Conservation (phyloP, 2,113 vertebrate genomes). For the Hydrochoerus hydrochaeris region DNA sequence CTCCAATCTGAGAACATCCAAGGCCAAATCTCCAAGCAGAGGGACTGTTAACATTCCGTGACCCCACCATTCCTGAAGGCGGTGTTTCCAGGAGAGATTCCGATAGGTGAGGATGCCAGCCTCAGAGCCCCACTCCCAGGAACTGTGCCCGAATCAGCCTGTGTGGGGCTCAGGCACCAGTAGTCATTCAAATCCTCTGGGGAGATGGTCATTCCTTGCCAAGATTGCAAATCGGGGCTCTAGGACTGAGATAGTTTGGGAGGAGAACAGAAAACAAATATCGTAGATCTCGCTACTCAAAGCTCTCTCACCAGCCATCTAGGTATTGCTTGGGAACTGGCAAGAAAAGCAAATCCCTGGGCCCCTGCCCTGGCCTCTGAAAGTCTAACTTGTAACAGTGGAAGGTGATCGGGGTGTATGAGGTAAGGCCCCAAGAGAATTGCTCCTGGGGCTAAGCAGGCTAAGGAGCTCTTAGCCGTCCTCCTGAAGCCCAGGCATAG, state of each 20-base stretch:
- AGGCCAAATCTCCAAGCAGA: not conserved
- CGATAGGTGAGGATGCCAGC: not conserved
- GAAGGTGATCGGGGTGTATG: not conserved
- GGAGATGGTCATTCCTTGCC: not conserved
- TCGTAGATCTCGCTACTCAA: not conserved
- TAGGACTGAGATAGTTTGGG: accelerated
- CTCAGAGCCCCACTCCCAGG: not conserved
- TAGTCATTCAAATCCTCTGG: accelerated
- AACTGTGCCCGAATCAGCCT: not conserved
- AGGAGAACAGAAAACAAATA: not conserved
- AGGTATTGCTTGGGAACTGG: not conserved
- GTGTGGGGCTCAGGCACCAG: accelerated
- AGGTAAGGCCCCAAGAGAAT: not conserved
- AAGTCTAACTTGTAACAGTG: not conserved
- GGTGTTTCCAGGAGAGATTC: not conserved
- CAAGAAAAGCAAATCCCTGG: not conserved
- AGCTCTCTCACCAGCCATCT: not conserved
- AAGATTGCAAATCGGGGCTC: not conserved
- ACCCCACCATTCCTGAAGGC: not conserved
- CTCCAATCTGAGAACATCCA: not conserved
- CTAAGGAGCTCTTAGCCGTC: accelerated
- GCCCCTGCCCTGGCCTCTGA: not conserved
- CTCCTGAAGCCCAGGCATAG: not conserved
- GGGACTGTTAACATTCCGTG: not conserved
- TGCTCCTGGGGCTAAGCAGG: not conserved